These are phyloP conservation scores for Oscheius sp. DNA, from an alignment of 2,888 invertebrate species.

Conservation along the genomic window DNA sequence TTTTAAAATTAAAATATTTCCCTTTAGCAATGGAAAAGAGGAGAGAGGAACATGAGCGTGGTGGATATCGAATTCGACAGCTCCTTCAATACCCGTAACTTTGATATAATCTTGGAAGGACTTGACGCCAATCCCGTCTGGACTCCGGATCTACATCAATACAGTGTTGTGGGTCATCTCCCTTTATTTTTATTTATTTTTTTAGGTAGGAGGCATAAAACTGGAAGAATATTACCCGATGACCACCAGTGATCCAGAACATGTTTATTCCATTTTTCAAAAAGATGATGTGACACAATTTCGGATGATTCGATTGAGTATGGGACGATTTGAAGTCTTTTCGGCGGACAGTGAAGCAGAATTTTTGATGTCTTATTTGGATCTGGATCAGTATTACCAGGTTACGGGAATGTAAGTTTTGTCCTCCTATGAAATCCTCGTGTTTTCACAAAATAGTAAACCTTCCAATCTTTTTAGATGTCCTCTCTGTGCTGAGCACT, in stretches of 20 bases:
- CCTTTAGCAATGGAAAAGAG: conserved; percentile 21
- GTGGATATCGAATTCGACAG: conserved; percentile 18
- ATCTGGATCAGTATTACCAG: conserved; percentile 12
- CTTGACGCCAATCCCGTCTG: conserved; percentile 8
- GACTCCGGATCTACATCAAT: neutral
- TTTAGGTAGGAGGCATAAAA: neutral
- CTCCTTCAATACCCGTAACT: conserved; percentile 10
- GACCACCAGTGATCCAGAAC: conserved; percentile 25
- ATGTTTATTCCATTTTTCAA: conserved; percentile 3
- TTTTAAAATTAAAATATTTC: no score
- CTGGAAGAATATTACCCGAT: conserved; percentile 21
- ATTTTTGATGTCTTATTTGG: conserved; percentile 14
- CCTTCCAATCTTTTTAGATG: neutral
- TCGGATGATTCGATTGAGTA: conserved; percentile 2
- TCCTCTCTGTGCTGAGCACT: neutral
- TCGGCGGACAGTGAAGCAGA: neutral
- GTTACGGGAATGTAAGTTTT: neutral
- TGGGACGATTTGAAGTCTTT: conserved; percentile 10
- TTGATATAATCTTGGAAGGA: conserved; percentile 1
- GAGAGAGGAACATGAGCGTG: conserved; percentile 1
- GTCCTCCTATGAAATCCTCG: neutral
- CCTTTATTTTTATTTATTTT: neutral
- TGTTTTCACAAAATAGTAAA: no score
- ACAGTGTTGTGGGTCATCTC: neutral
- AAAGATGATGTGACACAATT: neutral